Conservation (phyloP, 2,797 vertebrate species). For the Lutjanus argentimaculatus region DNA sequence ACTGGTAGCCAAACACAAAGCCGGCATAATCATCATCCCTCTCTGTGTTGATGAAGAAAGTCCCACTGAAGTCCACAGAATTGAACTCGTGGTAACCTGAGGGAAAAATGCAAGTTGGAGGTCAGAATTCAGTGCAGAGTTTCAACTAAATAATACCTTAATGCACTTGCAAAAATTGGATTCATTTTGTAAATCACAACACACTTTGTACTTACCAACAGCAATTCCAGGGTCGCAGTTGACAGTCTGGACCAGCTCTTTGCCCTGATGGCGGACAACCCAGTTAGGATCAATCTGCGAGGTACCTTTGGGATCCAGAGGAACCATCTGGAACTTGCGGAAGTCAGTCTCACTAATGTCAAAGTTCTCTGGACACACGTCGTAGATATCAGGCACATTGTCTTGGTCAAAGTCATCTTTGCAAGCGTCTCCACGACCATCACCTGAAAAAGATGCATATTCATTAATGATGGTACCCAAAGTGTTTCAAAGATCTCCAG, state of each 20-base stretch:
- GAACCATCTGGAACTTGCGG: constrained; percentile 98
- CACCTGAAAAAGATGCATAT: constrained; percentile 82
- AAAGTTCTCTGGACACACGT: constrained; percentile 97
- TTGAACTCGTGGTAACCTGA: constrained; percentile 98
- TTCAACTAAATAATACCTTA: not conserved
- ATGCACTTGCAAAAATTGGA: not conserved
- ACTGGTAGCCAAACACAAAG: constrained; percentile 98
- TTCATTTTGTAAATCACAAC: not conserved
- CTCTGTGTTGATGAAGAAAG: constrained; percentile 99
- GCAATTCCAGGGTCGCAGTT: constrained; percentile 99
- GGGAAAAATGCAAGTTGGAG: constrained; percentile 3
- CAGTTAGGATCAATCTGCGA: constrained; percentile 99
- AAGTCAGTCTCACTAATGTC: constrained; percentile 98
- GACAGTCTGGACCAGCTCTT: constrained; percentile 98
- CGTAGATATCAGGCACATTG: constrained; percentile 94
- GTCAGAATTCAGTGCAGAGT: not conserved
- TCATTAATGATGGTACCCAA: not conserved
- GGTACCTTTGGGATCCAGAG: constrained; percentile 97
- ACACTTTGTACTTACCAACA: constrained; percentile 88
- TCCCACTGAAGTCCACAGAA: constrained; percentile 97
- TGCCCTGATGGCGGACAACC: constrained; percentile 98
- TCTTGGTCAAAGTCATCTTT: constrained; percentile 98
- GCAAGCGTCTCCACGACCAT: constrained; percentile 97
- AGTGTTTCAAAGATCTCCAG: not conserved
- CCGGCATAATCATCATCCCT: constrained; percentile 98